phyloP scores from a whole-genome alignment of 1,140 invertebrate species.

The Penaeus vannamei region DNA sequence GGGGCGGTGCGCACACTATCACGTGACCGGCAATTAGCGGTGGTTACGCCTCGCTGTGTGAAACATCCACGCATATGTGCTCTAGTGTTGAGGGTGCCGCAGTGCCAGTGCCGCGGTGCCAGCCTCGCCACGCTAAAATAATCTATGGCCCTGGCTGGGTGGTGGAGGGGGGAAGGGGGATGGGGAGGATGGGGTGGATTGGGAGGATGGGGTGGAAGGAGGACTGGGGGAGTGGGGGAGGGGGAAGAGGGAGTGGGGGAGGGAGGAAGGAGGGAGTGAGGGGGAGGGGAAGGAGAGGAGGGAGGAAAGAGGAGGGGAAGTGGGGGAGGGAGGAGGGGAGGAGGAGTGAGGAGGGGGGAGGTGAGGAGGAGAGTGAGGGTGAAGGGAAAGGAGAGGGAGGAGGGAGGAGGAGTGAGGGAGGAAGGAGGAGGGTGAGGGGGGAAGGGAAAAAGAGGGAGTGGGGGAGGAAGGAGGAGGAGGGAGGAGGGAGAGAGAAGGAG shows the following conservation, averaged over 20 bases:
- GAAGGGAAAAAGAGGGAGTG: not conserved
- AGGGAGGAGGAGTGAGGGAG: not conserved
- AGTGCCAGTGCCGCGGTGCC: conserved; percentile 28
- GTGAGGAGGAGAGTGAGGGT: not conserved
- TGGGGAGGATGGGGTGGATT: not conserved
- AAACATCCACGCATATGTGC: conserved; percentile 57
- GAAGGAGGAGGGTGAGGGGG: not conserved
- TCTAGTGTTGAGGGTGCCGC: no score
- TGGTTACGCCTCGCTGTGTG: conserved; percentile 51
- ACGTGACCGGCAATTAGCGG: conserved; percentile 60
- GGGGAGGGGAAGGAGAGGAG: not conserved
- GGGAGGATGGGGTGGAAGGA: not conserved
- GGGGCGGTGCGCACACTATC: conserved; percentile 39
- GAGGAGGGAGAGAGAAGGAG: not conserved
- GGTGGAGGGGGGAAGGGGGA: not conserved
- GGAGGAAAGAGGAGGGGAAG: no score
- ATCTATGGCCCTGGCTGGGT: conserved; percentile 20
- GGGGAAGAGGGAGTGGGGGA: not conserved
- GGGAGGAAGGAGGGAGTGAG: not conserved
- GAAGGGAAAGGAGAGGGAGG: not conserved
- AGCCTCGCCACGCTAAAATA: conserved; percentile 52
- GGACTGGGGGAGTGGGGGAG: not conserved
- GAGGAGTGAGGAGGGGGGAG: not conserved
- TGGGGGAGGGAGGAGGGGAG: not conserved
- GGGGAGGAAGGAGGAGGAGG: not conserved